Conservation (phyloP, 1,140 invertebrate species). For the Diprion similis region DNA sequence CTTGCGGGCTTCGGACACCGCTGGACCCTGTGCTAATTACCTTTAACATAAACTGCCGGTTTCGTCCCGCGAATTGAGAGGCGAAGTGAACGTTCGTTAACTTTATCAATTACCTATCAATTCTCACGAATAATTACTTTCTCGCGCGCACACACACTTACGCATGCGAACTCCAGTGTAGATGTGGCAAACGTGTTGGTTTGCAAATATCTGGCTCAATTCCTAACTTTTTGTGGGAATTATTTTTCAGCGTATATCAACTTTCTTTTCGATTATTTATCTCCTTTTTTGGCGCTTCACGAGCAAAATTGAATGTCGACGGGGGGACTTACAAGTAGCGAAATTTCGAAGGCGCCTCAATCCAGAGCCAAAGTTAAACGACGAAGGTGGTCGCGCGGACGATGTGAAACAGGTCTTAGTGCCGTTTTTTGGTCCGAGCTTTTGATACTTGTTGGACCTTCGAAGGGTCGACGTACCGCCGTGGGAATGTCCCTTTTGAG, state of each 20-base stretch:
- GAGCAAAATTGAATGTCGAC: neutral
- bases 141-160: too few species aligned
- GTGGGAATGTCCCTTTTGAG: constrained; percentile 7
- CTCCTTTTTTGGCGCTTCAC: neutral
- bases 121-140: neutral
- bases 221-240: too few species aligned
- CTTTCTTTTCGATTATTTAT: neutral
- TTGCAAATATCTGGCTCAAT: too few species aligned
- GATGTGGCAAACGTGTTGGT: too few species aligned
- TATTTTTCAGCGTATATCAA: too few species aligned
- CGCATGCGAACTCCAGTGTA: too few species aligned
- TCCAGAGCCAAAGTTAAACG: neutral
- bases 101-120: neutral
- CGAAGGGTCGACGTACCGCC: constrained; percentile 3
- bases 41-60: neutral
- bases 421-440: neutral
- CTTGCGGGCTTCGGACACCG: neutral
- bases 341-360: neutral
- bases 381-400: neutral
- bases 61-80: neutral
- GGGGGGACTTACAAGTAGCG: neutral
- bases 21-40: constrained; percentile 3
- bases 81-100: neutral
- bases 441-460: neutral
- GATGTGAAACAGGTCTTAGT: neutral